Base-by-base conservation (phyloP, 1,140 invertebrate species). In the Planococcus citri region DNA sequence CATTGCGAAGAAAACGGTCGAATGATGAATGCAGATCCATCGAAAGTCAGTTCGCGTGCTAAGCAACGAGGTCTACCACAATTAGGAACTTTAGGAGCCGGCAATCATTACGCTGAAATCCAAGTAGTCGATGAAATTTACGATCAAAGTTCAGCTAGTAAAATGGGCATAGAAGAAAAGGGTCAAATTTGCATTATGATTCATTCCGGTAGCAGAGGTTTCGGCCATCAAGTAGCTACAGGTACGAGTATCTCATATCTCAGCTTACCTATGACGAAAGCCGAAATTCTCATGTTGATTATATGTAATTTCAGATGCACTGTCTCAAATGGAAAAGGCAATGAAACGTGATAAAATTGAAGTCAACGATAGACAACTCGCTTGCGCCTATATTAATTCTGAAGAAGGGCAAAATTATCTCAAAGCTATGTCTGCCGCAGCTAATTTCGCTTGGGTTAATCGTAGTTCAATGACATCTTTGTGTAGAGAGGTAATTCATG, bases 391-490 rank as follows among this genome's bases (percentile, higher is more conserved):
- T 70, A 99, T 99, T 71, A 85, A 90, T 72, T 98, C 95, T 24
- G 78, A 81, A 64, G 92, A 94, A 83, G 95, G 95, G 0, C 95
- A 99, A 80, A 91, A 99, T 80, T 99, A 99, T 78, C 82, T 99
- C 1, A 98, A 98, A 79, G 87, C 94, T 1, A 99, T 99, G 97
- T 91, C 97, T 6, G 95, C 95, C 21, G 97, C 97, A 10, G 95
- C 95, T 0, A 99, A 99, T 80, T 99, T 99, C 83, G 97, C 97
- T 0, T 99, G 97, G 97, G 97, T 99, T 0, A 99, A 99, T 79
- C 83, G 97, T 70, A 95, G 92, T 77, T 98, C 95, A 24, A 99
- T 99, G 97, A 99, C 97, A 17, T 99, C 99, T 78, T 84, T 99
- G 10, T 90, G 88, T 71, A 81, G 97, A 74, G 96, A 98, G 81